phyloP scores from a whole-genome alignment of 2,797 vertebrate species.

The Furcifer pardalis region DNA sequence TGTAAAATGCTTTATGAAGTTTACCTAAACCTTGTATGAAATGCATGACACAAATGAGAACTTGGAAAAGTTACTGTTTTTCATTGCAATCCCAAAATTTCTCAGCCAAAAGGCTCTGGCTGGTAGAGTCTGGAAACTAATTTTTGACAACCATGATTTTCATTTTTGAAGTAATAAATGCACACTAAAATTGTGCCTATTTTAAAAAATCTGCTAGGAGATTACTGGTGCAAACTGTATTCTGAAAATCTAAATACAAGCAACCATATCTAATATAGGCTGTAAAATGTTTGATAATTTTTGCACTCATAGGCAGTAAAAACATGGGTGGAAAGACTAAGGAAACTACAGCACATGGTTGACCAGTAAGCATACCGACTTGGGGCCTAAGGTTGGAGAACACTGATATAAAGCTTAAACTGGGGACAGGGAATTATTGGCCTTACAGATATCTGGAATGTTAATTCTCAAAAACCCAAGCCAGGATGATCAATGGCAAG shows the following conservation, averaged over 20 bases:
- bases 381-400: too few relatives aligned
- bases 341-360: background rate
- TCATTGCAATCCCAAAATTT: too few relatives aligned
- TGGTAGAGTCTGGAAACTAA: too few relatives aligned
- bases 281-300: background rate
- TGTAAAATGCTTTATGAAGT: background rate
- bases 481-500: background rate
- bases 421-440: background rate
- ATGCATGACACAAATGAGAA: background rate
- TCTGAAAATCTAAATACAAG: background rate
- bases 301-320: background rate
- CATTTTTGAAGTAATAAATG: too few relatives aligned
- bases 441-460: background rate
- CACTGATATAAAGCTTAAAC: background rate
- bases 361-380: too few relatives aligned
- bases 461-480: background rate
- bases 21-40: background rate
- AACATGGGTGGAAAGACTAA: background rate
- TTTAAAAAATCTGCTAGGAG: background rate
- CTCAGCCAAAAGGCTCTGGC: too few relatives aligned
- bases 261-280: background rate
- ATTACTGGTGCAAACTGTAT: too few relatives aligned
- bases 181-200: background rate
- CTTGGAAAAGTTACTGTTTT: too few relatives aligned
- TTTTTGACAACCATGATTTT: too few relatives aligned